A percentile compares a stretch with the other conserved stretches of the same genome.
phyloP scores from a whole-genome alignment of 2,888 invertebrate genomes.

The Agriopis marginaria region DNA sequence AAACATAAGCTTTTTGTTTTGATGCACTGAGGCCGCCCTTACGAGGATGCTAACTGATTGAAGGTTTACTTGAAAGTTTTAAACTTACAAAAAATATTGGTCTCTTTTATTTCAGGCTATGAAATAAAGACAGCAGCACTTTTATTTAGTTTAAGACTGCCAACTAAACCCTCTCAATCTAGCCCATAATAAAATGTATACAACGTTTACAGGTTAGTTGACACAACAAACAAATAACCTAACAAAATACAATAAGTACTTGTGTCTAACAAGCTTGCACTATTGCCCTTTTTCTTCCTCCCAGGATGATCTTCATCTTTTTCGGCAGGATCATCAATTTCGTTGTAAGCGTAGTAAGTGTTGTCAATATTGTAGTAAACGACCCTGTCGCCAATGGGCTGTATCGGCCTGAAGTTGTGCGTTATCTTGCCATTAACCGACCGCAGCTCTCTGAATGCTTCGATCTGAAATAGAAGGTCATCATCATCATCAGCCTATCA shows the following conservation, averaged over 20 bases:
- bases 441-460: conserved; percentile 89
- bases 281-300: conserved; percentile 60
- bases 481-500: too few relatives aligned
- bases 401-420: conserved; percentile 94
- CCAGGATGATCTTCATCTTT: conserved; percentile 52
- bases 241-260: conserved; percentile 24
- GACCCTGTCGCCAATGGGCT: conserved; percentile 90
- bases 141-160: too few relatives aligned
- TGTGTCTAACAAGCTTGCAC: conserved; percentile 30
- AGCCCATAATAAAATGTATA: neutral
- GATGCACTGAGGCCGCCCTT: too few relatives aligned
- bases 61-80: too few relatives aligned
- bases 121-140: too few relatives aligned
- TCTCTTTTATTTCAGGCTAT: neutral
- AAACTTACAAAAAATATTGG: neutral
- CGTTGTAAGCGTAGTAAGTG: conserved; percentile 77
- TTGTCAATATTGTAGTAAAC: conserved; percentile 87
- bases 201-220: conserved; percentile 5
- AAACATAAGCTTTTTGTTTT: too few relatives aligned
- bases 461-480: conserved; percentile 85
- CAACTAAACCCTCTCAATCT: too few relatives aligned
- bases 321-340: conserved; percentile 70
- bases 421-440: conserved; percentile 89
- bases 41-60: too few relatives aligned
- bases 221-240: conserved; percentile 8